phyloP scores from a whole-genome alignment of 2,113 vertebrate species.

The Alligator mississippiensis region DNA sequence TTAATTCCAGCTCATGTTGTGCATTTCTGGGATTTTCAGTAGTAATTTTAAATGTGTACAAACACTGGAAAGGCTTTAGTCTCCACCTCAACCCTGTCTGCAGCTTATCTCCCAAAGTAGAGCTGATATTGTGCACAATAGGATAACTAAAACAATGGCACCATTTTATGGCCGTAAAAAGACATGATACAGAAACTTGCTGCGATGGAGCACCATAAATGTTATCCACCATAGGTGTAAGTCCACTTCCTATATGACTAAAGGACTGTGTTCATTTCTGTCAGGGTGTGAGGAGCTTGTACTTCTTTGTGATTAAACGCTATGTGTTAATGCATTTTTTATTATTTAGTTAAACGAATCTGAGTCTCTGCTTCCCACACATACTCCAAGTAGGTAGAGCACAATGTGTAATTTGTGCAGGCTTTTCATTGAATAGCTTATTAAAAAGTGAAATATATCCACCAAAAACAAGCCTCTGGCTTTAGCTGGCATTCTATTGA shows the following conservation, averaged over 20 bases:
- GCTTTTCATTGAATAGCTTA: background rate
- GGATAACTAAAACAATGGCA: background rate
- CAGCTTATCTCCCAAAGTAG: constrained; percentile 15
- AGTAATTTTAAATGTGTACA: background rate
- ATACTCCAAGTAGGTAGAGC: background rate
- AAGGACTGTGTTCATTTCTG: background rate
- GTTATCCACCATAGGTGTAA: background rate
- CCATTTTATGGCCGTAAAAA: background rate
- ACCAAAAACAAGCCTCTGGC: background rate
- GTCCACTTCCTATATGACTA: background rate
- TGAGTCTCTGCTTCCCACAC: background rate
- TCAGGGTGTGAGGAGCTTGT: background rate
- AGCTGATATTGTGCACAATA: background rate
- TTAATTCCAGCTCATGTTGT: background rate
- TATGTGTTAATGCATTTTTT: background rate
- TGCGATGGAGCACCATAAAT: accelerated
- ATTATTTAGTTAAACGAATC: background rate
- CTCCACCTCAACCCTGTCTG: background rate
- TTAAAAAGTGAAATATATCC: background rate
- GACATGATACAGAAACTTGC: no score
- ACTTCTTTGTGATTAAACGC: background rate
- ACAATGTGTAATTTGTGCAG: background rate
- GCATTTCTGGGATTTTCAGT: background rate
- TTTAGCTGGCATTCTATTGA: constrained; percentile 21
- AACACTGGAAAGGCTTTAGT: constrained; percentile 19